Base-by-base conservation (phyloP, 2,113 vertebrate species). In the Mastomys natalensis region DNA sequence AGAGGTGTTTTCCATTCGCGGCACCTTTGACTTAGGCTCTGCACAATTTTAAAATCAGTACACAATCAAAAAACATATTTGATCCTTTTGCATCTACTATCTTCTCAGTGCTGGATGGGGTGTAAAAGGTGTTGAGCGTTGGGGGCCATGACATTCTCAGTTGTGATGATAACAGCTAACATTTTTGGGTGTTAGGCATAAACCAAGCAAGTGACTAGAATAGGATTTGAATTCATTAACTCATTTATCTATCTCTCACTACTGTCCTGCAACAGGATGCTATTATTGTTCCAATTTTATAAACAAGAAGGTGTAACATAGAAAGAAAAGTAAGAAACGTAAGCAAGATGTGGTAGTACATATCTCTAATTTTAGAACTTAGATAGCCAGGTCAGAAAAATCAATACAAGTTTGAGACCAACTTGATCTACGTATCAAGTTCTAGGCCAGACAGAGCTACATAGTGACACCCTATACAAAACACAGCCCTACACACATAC, bases 81-180 rank as follows among this genome's bases (percentile, higher is more conserved):
- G 9, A 45, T 95, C 1, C 0, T 31, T 76, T 60, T 72, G 26
- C 37, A 17, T 19, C 7, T 19, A 12, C 4, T 24, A 9, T 81
- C 87, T 90, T 66, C 76, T 94, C 5, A 0, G 24, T 11, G 37
- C 43, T 24, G 2, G 37, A 17, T 43, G 9, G 2, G 2, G 2
- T 13, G 12, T 60, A 53, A 51, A 80, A 77, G 34, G 29, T 40
- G 26, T 4, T 22, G 2, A 34, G 17, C 0, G 0, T 2, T 55
- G 7, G 10, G 16, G 17, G 12, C 43, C 3, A 9, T 3, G 43
- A 85, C 19, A 43, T 24, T 40, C 6, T 53, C 1, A 37, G 7
- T 43, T n/a, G 9, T 8, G 0, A 21, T 9, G n/a, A 34, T 5
- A 58, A 16, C 0, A 60, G 22, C 4, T 80, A 34, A 31, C 5